phyloP scores from a whole-genome alignment of 2,888 invertebrate species.

The Dicyrtoma fusca region DNA sequence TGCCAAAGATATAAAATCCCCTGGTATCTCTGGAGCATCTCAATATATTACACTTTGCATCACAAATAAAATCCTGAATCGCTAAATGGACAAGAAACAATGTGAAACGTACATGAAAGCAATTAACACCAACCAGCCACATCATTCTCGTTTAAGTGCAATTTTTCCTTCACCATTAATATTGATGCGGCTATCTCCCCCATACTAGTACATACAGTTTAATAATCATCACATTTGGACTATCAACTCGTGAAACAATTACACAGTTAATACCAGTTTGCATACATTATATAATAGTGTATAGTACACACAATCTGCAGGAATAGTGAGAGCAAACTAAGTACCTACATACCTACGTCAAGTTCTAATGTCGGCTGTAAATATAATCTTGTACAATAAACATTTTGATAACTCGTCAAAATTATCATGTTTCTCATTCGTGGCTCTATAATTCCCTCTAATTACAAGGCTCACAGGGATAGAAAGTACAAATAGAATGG shows the following conservation, averaged over 20 bases:
- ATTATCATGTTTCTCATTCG: constrained; percentile 11
- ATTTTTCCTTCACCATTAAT: not conserved
- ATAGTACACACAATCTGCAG: no score
- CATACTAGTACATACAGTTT: no score
- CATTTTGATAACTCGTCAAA: constrained; percentile 1
- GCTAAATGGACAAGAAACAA: no score
- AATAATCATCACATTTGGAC: no score
- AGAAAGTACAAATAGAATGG: no score
- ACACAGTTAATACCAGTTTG: not conserved
- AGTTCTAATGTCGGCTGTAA: not conserved
- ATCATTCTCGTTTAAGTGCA: constrained; percentile 17
- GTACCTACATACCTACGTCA: not conserved
- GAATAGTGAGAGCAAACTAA: no score
- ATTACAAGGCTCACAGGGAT: no score
- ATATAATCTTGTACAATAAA: not conserved
- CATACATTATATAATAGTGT: not conserved
- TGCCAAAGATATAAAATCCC: no score
- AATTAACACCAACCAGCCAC: constrained; percentile 10
- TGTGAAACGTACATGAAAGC: not conserved
- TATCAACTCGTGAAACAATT: not conserved
- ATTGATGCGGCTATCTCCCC: not conserved
- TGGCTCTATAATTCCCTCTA: not conserved
- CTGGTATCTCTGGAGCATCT: no score
- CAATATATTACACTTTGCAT: no score
- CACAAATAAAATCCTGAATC: no score